These are phyloP conservation scores for Misgurnus anguillicaudatus DNA, from an alignment of 2,113 vertebrate genomes.

Conservation along the genomic window DNA sequence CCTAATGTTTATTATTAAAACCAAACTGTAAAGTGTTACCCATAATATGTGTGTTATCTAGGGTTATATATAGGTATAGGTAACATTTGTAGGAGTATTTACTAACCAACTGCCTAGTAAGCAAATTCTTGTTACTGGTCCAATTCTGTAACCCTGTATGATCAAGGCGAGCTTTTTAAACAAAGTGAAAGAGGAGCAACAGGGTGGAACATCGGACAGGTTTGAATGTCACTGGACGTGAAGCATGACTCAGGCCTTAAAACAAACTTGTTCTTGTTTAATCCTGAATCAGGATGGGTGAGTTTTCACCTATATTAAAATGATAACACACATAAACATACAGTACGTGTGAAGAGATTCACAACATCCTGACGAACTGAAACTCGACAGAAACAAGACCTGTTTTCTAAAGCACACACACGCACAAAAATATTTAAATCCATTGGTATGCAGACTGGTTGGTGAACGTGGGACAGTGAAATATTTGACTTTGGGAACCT, in stretches of 20 bases:
- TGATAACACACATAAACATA: too few relatives aligned
- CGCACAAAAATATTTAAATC: neutral
- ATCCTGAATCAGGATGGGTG: neutral
- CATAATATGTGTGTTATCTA: neutral
- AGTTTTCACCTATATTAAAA: neutral
- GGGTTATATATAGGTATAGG: too few relatives aligned
- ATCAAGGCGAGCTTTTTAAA: slow-evolving; percentile 47
- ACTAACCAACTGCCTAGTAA: neutral
- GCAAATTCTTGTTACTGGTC: neutral
- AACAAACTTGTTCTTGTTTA: neutral
- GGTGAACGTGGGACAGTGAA: slow-evolving; percentile 42
- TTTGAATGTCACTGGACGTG: slow-evolving; percentile 57
- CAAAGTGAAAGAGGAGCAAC: slow-evolving; percentile 61
- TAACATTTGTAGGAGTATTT: neutral
- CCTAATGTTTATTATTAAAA: too few relatives aligned
- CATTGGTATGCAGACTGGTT: neutral
- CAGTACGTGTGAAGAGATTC: too few relatives aligned
- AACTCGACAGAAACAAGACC: too few relatives aligned
- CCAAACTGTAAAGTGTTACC: too few relatives aligned
- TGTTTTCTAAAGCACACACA: neutral
- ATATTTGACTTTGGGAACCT: slow-evolving; percentile 65
- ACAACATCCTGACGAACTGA: too few relatives aligned
- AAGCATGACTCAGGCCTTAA: slow-evolving; percentile 45
- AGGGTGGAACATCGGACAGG: slow-evolving; percentile 60
- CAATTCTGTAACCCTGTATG: slow-evolving; percentile 52